Percentiles rank a stretch among this genome's conserved stretches.
These are phyloP conservation scores for Diplosoma virens DNA, from an alignment of 23 tunicate genomes.

Conservation along the genomic window DNA sequence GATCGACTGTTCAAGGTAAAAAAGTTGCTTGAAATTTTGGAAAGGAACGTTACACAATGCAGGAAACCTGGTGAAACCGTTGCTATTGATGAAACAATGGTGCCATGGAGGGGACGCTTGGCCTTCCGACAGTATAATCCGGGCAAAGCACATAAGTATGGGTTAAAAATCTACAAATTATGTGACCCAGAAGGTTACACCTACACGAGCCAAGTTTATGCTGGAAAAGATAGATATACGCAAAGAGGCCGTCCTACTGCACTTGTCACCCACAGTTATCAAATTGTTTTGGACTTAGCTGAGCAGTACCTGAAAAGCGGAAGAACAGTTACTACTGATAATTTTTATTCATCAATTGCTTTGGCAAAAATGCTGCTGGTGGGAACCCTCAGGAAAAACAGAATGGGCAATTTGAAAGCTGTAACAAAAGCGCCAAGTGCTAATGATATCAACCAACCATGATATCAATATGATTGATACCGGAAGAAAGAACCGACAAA, in stretches of 20 bases:
- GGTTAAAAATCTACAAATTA: conserved; percentile 4
- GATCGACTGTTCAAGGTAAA: conserved; percentile 1
- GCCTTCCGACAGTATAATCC: conserved; percentile 13
- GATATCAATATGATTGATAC: conserved; percentile 16
- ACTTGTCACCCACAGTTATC: background rate
- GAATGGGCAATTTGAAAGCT: background rate
- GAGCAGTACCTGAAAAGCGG: background rate
- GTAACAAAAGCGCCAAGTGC: conserved; percentile 3
- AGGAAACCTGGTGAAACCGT: background rate
- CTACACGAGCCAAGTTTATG: background rate
- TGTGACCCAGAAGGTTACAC: conserved; percentile 11
- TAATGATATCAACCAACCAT: conserved; percentile 1
- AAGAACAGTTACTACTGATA: conserved; percentile 16
- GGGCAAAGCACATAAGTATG: conserved; percentile 3
- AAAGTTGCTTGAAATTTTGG: background rate
- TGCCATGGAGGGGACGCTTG: conserved; percentile 19
- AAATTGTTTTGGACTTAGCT: background rate
- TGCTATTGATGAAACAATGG: conserved; percentile 6
- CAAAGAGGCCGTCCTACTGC: conserved; percentile 11
- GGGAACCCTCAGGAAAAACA: conserved; percentile 8
- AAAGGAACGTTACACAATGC: background rate
- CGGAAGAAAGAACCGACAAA: background rate
- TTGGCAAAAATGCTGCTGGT: conserved; percentile 11
- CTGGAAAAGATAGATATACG: background rate
- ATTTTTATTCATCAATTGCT: conserved; percentile 17